Base-by-base conservation (phyloP, 2,113 vertebrate species). In the Tursiops truncatus region DNA sequence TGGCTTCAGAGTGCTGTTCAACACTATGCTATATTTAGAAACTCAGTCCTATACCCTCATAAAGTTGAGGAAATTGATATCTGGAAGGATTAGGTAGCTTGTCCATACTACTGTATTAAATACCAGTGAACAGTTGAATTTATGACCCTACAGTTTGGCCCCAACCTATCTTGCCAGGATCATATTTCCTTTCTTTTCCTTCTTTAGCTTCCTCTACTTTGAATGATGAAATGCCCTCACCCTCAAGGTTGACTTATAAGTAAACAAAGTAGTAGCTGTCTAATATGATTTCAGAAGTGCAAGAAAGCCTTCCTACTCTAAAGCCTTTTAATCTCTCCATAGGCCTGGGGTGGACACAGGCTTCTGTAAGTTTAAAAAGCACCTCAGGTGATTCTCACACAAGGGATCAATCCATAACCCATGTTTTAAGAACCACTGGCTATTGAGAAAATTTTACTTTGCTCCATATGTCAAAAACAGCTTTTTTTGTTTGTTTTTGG, bases 201-300 rank as follows among this genome's bases (percentile, higher is more conserved):
- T 21, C 50, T 93, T 79, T 80, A 93, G 47, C 68, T 97, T 91
- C 47, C 28, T 94, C 47, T 82, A 62, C 41, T 84, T 60, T 28
- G 47, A 96, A 83, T 71, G 74, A 86, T 10, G 56, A 94, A 94
- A 74, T 41, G 12, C 18, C 53, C 26, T 77, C 3, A 53, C 13
- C 14, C 28, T 93, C 79, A 96, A 58, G 67, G 41, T 10, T 89
- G 63, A 94, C 6, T 68, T 38, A 71, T 2, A 4, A 92, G 13
- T 71, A 65, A 76, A 80, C n/a, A 80, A 9, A 73, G 56, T 10
- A 68, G 71, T 33, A 71, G 62, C 38, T 28, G 6, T 47, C 62
- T 77, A 71, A 89, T 4, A 71, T 2, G 25, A 76, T 84, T 79
- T 36, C 31, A 79, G 80, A 94, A 89, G 33, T 60, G 18, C 4